A percentile compares a stretch with the other conserved stretches of the same genome.
phyloP scores from a whole-genome alignment of 2,113 vertebrate species.

The Aldabrachelys gigantea region DNA sequence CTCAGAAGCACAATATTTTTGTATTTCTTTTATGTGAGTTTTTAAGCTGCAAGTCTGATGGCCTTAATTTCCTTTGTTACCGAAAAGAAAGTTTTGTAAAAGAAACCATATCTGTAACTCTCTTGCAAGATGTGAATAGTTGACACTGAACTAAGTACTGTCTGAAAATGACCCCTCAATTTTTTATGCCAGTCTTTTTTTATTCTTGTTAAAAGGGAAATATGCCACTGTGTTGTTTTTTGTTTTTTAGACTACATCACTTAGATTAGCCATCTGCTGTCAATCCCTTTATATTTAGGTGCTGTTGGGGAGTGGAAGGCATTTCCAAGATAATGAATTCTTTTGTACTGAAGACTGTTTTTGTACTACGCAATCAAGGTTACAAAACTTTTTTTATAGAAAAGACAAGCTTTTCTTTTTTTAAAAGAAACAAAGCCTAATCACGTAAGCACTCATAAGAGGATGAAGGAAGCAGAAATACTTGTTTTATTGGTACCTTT shows the following conservation, averaged over 20 bases:
- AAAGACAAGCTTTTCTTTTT: constrained; percentile 54
- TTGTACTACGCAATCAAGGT: constrained; percentile 66
- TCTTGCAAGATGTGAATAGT: constrained; percentile 72
- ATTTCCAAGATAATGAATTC: constrained; percentile 63
- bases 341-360: constrained; percentile 72
- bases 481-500: constrained; percentile 48
- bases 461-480: constrained; percentile 60
- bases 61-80: constrained; percentile 80
- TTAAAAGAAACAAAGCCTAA: constrained; percentile 4
- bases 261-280: constrained; percentile 64
- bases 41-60: constrained; percentile 77
- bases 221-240: constrained; percentile 68
- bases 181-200: constrained; percentile 58
- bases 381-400: constrained; percentile 59
- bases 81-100: constrained; percentile 71
- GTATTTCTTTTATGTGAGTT: constrained; percentile 78
- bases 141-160: constrained; percentile 60
- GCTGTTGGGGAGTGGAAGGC: constrained; percentile 69
- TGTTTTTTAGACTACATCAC: constrained; percentile 46
- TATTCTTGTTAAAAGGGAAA: constrained; percentile 65
- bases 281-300: constrained; percentile 71
- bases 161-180: constrained; percentile 38
- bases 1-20: constrained; percentile 84
- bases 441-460: constrained; percentile 34
- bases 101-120: constrained; percentile 64